A percentile compares a stretch with the other conserved stretches of the same genome.
Evolutionary conservation across 2,113 vertebrate species (phyloP).

Genomic region (Muscicapa adusta): DNA sequence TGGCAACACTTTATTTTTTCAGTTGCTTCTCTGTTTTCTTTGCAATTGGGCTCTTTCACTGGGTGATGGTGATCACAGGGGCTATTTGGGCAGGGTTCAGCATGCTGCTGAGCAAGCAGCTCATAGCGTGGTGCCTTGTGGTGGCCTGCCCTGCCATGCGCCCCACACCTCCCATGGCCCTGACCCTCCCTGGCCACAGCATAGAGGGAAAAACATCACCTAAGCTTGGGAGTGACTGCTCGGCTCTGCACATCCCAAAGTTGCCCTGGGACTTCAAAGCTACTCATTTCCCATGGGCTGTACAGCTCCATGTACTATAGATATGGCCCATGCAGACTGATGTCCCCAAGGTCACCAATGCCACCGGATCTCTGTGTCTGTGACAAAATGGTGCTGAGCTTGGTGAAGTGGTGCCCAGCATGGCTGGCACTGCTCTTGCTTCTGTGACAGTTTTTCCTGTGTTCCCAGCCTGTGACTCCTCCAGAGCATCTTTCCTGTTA

Average conservation of each 20-base stretch:
- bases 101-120: background rate
- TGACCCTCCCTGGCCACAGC: background rate
- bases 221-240: background rate
- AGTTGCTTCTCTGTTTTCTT: conserved; percentile 43
- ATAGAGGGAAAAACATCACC: background rate
- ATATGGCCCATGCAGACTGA: background rate
- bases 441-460: fast-evolving
- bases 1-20: conserved; percentile 33
- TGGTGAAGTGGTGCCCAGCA: background rate
- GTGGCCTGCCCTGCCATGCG: background rate
- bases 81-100: background rate
- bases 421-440: background rate
- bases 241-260: background rate
- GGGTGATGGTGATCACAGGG: background rate
- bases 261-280: background rate
- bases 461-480: background rate
- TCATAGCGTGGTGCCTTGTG: fast-evolving
- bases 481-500: background rate
- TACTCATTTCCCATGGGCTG: background rate
- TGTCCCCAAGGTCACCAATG: background rate
- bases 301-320: background rate
- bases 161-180: background rate
- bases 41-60: background rate
- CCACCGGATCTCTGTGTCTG: fast-evolving
- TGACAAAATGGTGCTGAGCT: fast-evolving